Base-by-base conservation (phyloP, 2,113 vertebrate genomes). In the Syngnathoides biaculeatus region DNA sequence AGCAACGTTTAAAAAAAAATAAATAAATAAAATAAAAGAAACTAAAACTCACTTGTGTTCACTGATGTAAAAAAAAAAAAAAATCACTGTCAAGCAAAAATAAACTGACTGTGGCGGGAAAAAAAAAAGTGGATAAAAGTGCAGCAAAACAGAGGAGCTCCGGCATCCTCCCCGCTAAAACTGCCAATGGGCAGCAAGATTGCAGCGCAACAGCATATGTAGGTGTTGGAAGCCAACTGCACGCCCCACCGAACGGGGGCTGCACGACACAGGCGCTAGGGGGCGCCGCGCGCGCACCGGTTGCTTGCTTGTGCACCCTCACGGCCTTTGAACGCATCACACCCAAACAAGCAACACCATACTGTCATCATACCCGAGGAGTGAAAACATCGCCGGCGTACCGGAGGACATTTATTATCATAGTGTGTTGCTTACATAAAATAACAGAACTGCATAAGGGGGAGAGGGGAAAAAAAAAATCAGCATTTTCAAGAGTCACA, bases 121-220 rank as follows among this genome's bases (percentile, higher is more conserved):
- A n/a, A n/a, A n/a, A 7, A 19, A 6, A n/a, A 53, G 8, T n/a
- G 30, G n/a, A 55, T 19, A 42, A 22, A 79, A 75, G 55, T 45
- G 60, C 26, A 40, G 60, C 67, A 70, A 65, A 48, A 62, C 57
- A 5, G 9, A n/a, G 48, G 73, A 30, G 65, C 61, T 68, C 69
- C 79, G 64, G 47, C 76, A 53, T 72, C 73, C 5, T 60, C 69
- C 50, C 48, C 60, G 77, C 59, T 48, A 22, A 50, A 67, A 77
- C n/a, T 52, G 15, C 50, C 69, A 88, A 77, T 88, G 85, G 20
- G 48, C 78, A 67, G 68, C 57, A 60, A 55, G 4, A 6, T 14
- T n/a, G 17, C 60, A 43, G 77, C 59, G 27, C 73, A 42, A 5
- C 53, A 69, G 73, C 72, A 59, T 39, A 22, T 38, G 20, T 26